Conservation (phyloP, 2,888 invertebrate species). For the Cheilosia vernalis region DNA sequence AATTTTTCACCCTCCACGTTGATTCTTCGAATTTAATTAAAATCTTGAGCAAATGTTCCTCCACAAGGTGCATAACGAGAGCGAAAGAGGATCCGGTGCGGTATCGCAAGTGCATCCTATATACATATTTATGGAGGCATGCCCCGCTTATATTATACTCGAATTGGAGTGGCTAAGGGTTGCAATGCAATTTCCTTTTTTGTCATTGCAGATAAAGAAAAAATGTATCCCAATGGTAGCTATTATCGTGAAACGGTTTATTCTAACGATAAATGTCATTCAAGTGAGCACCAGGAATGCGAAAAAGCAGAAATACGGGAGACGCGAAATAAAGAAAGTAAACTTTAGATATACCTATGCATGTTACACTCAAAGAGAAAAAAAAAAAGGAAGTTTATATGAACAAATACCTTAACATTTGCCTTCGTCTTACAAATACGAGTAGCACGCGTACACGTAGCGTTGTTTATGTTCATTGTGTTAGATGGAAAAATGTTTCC, state of each 20-base stretch:
- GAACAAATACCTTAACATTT: constrained; percentile 50
- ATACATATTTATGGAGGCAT: background rate
- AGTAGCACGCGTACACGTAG: background rate
- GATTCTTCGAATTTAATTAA: constrained; percentile 62
- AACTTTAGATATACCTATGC: background rate
- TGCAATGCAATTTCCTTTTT: constrained; percentile 28
- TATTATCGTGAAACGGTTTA: constrained; percentile 13
- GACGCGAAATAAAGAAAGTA: background rate
- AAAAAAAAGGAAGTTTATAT: constrained; percentile 15
- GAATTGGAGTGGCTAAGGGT: constrained; percentile 33
- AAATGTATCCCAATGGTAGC: constrained; percentile 5
- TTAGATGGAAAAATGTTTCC: constrained; percentile 33
- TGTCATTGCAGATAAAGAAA: background rate
- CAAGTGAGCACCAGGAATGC: background rate
- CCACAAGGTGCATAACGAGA: constrained; percentile 28
- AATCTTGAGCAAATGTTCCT: constrained; percentile 51
- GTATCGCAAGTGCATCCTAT: background rate
- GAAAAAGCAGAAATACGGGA: background rate
- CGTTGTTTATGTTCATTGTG: constrained; percentile 55
- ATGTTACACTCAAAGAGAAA: constrained; percentile 5
- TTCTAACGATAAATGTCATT: constrained; percentile 41
- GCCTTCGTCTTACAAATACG: constrained; percentile 9
- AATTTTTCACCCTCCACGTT: constrained; percentile 28
- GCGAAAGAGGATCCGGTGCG: background rate
- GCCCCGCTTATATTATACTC: constrained; percentile 42